phyloP scores from a whole-genome alignment of 2,888 invertebrate genomes.

The Sphaerophoria rueppellii region DNA sequence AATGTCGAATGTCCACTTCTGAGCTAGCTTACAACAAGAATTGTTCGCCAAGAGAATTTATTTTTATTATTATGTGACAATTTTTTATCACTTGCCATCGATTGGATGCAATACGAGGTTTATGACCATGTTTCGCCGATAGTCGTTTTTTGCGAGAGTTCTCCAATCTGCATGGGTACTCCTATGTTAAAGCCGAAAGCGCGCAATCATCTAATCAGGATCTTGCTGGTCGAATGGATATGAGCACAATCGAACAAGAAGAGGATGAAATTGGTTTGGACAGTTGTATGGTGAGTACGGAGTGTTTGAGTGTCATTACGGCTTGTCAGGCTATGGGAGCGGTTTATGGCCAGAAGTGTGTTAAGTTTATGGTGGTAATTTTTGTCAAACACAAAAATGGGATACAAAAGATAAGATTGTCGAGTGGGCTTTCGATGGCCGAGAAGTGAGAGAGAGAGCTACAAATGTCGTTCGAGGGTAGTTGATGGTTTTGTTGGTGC shows the following conservation, averaged over 20 bases:
- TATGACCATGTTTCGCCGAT: slow-evolving; percentile 65
- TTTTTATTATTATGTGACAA: slow-evolving; percentile 74
- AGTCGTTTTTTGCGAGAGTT: slow-evolving; percentile 18
- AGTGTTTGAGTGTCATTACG: slow-evolving; percentile 65
- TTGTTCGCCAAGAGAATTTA: slow-evolving; percentile 70
- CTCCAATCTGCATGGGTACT: slow-evolving; percentile 5
- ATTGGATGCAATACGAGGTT: slow-evolving; percentile 73
- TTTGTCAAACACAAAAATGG: slow-evolving; percentile 57
- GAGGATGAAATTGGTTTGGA: slow-evolving; percentile 40
- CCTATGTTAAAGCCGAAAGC: not conserved
- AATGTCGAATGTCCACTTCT: slow-evolving; percentile 26
- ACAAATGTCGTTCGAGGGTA: not conserved
- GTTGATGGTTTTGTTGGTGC: not conserved
- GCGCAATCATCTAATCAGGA: slow-evolving; percentile 70
- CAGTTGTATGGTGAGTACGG: slow-evolving; percentile 31
- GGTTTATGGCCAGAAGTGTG: slow-evolving; percentile 58
- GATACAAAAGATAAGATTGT: slow-evolving; percentile 37
- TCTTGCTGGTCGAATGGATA: slow-evolving; percentile 53
- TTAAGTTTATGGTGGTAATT: slow-evolving; percentile 67
- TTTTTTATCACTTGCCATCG: slow-evolving; percentile 73
- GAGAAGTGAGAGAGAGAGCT: not conserved
- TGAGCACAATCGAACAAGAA: slow-evolving; percentile 31
- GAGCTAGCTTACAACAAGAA: slow-evolving; percentile 50
- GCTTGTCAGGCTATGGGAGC: slow-evolving; percentile 64
- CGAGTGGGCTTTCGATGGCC: slow-evolving; percentile 1